Conservation (phyloP, 2,797 vertebrate species). For the Microctenopoma lineatum region DNA sequence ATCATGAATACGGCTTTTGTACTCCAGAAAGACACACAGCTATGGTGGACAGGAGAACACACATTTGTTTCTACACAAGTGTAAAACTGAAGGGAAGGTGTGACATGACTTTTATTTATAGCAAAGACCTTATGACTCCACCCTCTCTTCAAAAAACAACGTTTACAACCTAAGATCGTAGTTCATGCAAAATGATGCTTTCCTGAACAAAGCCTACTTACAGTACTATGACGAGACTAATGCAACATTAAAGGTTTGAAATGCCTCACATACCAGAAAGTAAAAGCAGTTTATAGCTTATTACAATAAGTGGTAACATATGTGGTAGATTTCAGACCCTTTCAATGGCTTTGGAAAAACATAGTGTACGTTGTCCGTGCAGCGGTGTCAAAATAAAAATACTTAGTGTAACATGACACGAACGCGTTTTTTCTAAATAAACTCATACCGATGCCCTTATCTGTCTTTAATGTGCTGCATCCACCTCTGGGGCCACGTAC, state of each 20-base stretch:
- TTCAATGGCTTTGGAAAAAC: conserved; percentile 7
- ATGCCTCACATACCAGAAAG: conserved; percentile 31
- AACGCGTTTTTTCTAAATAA: neutral
- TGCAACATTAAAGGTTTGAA: conserved; percentile 22
- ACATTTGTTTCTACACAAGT: conserved; percentile 44
- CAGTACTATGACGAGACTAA: conserved; percentile 14
- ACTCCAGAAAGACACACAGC: conserved; percentile 59
- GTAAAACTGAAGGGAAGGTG: conserved; percentile 58
- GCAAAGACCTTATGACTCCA: conserved; percentile 31
- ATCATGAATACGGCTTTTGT: conserved; percentile 74
- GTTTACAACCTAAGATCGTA: conserved; percentile 15
- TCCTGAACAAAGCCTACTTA: neutral
- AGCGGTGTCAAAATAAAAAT: neutral
- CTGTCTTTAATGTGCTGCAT: conserved; percentile 43
- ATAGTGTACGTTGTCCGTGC: neutral
- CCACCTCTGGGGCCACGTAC: conserved; percentile 51
- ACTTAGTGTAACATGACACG: conserved; percentile 2
- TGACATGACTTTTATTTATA: conserved; percentile 52
- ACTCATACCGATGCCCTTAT: conserved; percentile 32
- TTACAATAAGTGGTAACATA: conserved; percentile 12
- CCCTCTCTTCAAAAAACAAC: neutral
- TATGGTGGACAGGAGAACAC: conserved; percentile 55
- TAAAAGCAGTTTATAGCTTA: conserved; percentile 14
- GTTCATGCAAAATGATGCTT: neutral
- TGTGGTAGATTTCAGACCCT: conserved; percentile 7